Conservation (phyloP, 2,113 vertebrate species). For the Oenanthe melanoleuca region DNA sequence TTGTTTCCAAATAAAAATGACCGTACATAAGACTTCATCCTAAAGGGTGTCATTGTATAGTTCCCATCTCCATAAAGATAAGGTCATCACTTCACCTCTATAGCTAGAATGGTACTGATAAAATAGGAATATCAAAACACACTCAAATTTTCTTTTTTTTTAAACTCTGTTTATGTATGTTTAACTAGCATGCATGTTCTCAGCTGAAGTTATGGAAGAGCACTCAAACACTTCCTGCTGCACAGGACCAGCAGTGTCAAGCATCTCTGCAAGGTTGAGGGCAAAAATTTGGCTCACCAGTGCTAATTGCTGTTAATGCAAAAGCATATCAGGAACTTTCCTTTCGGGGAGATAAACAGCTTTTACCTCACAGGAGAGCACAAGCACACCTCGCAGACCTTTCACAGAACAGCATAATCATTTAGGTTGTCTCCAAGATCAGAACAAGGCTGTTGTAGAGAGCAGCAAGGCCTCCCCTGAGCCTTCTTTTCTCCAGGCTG, state of each 20-base stretch:
- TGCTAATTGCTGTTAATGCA: not conserved
- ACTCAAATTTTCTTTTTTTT: not conserved
- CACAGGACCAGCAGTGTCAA: not conserved
- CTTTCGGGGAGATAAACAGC: not conserved
- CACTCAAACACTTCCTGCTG: not conserved
- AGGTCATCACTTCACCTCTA: not conserved
- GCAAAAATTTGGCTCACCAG: not conserved
- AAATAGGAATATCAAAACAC: not conserved
- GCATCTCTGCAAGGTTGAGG: not conserved
- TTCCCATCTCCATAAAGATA: not conserved
- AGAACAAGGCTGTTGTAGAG: no score
- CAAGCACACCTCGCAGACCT: not conserved
- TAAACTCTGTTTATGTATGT: not conserved
- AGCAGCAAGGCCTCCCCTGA: not conserved
- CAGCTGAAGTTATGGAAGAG: fast-evolving
- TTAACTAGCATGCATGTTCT: fast-evolving
- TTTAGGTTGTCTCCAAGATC: not conserved
- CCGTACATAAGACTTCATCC: not conserved
- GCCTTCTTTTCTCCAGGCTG: not conserved
- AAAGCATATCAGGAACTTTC: not conserved
- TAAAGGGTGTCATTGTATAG: fast-evolving
- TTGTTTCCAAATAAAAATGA: not conserved
- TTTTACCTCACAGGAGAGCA: not conserved
- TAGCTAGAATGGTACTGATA: not conserved
- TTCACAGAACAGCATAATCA: not conserved